Evolutionary conservation across 2,888 invertebrate species (phyloP).

Genomic region (Sarcophaga variegata): DNA sequence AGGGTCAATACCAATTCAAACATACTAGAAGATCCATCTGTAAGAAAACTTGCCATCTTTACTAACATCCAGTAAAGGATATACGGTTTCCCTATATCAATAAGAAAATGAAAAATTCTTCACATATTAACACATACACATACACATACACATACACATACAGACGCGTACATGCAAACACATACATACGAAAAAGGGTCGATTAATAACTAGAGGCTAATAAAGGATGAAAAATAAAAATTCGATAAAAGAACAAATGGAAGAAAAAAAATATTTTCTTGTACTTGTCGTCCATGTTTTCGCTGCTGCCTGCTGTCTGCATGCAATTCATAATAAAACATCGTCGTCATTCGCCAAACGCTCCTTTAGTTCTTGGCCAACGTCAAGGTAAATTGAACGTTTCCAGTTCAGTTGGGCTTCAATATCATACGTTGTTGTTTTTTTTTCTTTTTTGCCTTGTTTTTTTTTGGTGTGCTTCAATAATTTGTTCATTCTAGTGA

Average conservation of each 20-base stretch:
- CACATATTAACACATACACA: too few species aligned
- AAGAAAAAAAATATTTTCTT: background rate
- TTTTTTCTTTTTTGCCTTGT: background rate
- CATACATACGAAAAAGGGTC: background rate
- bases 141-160: background rate
- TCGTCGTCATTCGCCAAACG: background rate
- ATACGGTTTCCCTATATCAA: too few species aligned
- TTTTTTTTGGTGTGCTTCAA: background rate
- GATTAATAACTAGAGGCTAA: constrained; percentile 1
- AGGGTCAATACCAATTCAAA: too few species aligned
- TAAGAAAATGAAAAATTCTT: too few species aligned
- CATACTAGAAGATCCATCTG: too few species aligned
- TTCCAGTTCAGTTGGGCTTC: constrained; percentile 30
- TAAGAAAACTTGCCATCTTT: too few species aligned
- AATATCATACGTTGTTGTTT: background rate
- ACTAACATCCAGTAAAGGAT: too few species aligned
- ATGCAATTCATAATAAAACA: background rate
- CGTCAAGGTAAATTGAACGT: constrained; percentile 33
- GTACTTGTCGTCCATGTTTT: background rate
- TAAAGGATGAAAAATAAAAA: background rate
- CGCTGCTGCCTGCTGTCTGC: too few species aligned
- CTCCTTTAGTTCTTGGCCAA: constrained; percentile 2
- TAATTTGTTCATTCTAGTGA: too few species aligned
- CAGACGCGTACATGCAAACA: background rate
- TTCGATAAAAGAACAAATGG: background rate